phyloP scores from a whole-genome alignment of 2,797 vertebrate genomes.

The Enteromius radiatus region DNA sequence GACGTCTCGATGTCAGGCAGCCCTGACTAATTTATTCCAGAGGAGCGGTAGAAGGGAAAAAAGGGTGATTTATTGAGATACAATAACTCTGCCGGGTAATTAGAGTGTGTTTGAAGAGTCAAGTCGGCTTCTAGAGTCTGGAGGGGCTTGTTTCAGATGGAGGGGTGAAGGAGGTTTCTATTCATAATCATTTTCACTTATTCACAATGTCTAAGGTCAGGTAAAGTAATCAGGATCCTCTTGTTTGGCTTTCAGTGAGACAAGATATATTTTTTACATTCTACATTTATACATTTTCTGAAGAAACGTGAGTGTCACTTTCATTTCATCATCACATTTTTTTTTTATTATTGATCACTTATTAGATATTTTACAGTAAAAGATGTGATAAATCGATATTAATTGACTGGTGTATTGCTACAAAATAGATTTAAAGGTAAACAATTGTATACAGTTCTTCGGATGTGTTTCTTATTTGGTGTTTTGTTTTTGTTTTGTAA shows the following conservation, averaged over 20 bases:
- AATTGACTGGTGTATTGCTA: not conserved
- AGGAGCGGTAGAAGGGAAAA: slow-evolving; percentile 36
- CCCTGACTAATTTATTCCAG: slow-evolving; percentile 55
- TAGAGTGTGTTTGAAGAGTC: slow-evolving; percentile 55
- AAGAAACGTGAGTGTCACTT: not conserved
- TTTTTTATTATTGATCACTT: not conserved
- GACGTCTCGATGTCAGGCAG: slow-evolving; percentile 36
- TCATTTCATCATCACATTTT: not conserved
- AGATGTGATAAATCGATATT: not conserved
- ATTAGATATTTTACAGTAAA: slow-evolving; percentile 1
- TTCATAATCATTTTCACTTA: not conserved
- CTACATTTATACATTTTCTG: not conserved
- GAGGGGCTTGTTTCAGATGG: slow-evolving; percentile 17
- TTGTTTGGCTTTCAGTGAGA: not conserved
- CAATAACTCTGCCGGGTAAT: slow-evolving; percentile 52
- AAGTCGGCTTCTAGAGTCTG: slow-evolving; percentile 16
- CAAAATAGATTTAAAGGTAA: not conserved
- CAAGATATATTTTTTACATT: not conserved
- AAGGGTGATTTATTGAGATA: slow-evolving; percentile 52
- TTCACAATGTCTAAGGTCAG: slow-evolving; percentile 1
- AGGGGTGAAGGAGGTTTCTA: not conserved
- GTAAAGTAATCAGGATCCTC: not conserved
- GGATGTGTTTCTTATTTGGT: not conserved
- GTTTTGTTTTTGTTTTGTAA: not conserved
- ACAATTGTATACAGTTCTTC: not conserved